Conservation (phyloP, 2,888 invertebrate genomes). For the Drosophila eohydei region DNA sequence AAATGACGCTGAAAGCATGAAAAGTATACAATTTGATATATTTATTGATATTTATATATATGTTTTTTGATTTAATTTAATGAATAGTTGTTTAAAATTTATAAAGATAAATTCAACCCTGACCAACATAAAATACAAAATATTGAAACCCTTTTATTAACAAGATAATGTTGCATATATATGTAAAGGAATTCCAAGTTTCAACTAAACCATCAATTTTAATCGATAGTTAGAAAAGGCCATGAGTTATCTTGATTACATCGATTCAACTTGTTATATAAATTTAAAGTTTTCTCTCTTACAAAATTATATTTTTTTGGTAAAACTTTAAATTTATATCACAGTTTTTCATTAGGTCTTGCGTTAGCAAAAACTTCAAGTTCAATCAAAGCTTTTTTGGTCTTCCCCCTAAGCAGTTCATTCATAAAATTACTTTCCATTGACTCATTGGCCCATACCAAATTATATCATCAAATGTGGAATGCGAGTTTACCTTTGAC, state of each 20-base stretch:
- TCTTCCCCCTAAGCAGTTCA: neutral
- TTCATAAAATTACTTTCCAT: conserved; percentile 6
- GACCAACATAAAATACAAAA: neutral
- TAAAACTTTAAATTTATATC: neutral
- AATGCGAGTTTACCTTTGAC: conserved; percentile 33
- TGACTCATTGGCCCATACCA: conserved; percentile 15
- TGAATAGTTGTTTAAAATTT: neutral
- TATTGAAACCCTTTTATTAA: neutral
- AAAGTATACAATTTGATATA: neutral
- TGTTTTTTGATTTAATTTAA: neutral
- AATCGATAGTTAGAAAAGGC: too few relatives aligned
- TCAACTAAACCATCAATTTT: too few relatives aligned
- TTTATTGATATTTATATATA: neutral
- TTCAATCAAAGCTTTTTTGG: neutral
- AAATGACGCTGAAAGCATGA: neutral
- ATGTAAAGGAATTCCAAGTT: neutral
- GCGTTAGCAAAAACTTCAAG: neutral
- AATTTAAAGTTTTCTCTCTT: neutral
- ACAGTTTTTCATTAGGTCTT: neutral
- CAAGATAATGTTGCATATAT: too few relatives aligned
- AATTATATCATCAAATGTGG: conserved; percentile 14
- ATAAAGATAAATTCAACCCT: neutral
- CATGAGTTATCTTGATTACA: too few relatives aligned
- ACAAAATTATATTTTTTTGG: neutral
- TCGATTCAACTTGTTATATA: neutral